These are phyloP conservation scores for Laspeyria flexula DNA, from an alignment of 2,888 invertebrate genomes.

Conservation along the genomic window DNA sequence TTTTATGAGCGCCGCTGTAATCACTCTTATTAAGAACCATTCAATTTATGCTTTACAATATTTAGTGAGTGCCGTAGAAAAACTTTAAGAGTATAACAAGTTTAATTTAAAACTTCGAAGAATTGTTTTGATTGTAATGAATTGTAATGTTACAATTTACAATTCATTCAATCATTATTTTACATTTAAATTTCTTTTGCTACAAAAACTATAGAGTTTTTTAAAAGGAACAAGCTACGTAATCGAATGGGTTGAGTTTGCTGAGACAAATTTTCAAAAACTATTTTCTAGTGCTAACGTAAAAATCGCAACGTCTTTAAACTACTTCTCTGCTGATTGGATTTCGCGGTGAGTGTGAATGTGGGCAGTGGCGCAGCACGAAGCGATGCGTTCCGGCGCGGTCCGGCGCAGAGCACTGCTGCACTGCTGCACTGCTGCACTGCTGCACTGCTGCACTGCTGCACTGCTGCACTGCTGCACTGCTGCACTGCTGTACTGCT, in stretches of 20 bases:
- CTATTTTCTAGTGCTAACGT: slow-evolving; percentile 21
- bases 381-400: slow-evolving; percentile 9
- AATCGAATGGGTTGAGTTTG: too few relatives aligned
- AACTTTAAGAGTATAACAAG: not conserved
- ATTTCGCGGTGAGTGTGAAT: slow-evolving; percentile 45
- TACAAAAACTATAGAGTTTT: not conserved
- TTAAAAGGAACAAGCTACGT: slow-evolving; percentile 7
- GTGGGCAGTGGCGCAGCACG: slow-evolving; percentile 16
- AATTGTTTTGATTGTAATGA: not conserved
- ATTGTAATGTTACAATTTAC: not conserved
- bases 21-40: not conserved
- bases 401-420: slow-evolving; percentile 11
- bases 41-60: not conserved
- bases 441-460: too few relatives aligned
- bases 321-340: slow-evolving; percentile 44
- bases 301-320: slow-evolving; percentile 30
- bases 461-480: too few relatives aligned
- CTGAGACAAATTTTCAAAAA: slow-evolving; percentile 9
- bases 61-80: not conserved
- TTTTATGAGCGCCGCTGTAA: not conserved
- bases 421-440: too few relatives aligned
- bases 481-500: too few relatives aligned
- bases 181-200: not conserved
- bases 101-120: not conserved
- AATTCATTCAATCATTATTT: not conserved